Conservation (phyloP, 2,797 vertebrate genomes). For the Picus viridis region DNA sequence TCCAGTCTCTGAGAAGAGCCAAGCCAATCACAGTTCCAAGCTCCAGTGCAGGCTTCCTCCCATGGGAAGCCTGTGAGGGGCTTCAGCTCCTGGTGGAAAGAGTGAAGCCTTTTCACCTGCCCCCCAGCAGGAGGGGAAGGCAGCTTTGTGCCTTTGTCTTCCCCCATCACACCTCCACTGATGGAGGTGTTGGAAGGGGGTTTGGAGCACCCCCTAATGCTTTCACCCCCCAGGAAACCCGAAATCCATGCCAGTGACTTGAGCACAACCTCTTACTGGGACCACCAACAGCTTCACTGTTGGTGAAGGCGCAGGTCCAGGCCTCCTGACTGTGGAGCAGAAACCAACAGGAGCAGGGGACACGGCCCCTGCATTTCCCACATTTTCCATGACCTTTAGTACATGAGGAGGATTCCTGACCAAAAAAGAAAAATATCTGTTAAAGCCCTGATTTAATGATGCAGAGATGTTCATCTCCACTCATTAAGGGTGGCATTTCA, state of each 20-base stretch:
- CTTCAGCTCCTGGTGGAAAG: no score
- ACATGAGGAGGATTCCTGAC: conserved; percentile 7
- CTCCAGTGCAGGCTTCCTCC: no score
- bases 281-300: fast-evolving
- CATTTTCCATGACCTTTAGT: neutral
- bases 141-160: no score
- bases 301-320: fast-evolving
- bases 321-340: fast-evolving
- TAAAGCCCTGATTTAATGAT: conserved; percentile 18
- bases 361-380: fast-evolving
- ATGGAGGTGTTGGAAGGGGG: no score
- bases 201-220: neutral
- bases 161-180: no score
- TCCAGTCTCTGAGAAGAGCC: no score
- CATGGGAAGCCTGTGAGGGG: no score
- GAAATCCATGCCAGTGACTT: fast-evolving
- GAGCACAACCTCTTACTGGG: neutral
- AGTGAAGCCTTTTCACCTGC: no score
- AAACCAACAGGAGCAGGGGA: fast-evolving
- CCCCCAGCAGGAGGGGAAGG: no score
- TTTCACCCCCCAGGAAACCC: neutral
- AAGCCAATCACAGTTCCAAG: no score
- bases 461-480: neutral
- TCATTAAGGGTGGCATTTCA: conserved; percentile 58
- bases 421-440: neutral